phyloP scores from a whole-genome alignment of 2,888 invertebrate species.

The Apoda limacodes region DNA sequence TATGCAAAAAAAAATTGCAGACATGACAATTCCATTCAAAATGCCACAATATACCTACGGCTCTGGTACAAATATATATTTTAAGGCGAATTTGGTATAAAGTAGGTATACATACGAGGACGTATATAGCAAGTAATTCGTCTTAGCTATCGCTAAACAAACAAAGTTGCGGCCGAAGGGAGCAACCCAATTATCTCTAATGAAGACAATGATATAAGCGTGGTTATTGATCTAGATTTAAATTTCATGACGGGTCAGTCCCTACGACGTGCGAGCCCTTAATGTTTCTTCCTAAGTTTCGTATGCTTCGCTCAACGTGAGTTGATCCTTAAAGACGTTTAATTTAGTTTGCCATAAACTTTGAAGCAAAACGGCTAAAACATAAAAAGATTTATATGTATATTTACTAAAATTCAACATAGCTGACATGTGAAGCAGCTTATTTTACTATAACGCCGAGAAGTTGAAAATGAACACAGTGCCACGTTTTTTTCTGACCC shows the following conservation, averaged over 20 bases:
- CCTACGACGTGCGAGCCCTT: constrained; percentile 64
- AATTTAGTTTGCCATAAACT: not conserved
- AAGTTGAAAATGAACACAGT: no score
- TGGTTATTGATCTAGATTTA: constrained; percentile 71
- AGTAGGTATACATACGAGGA: no score
- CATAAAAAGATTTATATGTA: not conserved
- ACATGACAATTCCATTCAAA: no score
- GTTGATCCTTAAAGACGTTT: constrained; percentile 35
- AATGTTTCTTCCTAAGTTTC: constrained; percentile 65
- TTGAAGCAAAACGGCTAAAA: not conserved
- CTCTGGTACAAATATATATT: no score
- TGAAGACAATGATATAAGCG: constrained; percentile 72
- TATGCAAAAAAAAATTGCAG: no score
- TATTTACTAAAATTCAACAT: no score
- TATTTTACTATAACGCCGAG: no score
- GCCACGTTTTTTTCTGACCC: no score
- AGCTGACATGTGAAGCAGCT: constrained; percentile 1
- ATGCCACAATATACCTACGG: no score
- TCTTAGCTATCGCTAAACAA: constrained; percentile 64
- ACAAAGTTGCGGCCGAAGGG: constrained; percentile 64
- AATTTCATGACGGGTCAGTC: constrained; percentile 71
- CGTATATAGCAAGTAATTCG: constrained; percentile 67
- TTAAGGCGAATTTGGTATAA: no score
- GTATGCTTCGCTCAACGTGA: constrained; percentile 22
- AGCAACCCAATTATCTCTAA: constrained; percentile 70